Evolutionary conservation across 2,113 vertebrate genomes (phyloP), one percentile per base, ranked within the genome.

Genomic region (Epinephelus cyanopodus): DNA sequence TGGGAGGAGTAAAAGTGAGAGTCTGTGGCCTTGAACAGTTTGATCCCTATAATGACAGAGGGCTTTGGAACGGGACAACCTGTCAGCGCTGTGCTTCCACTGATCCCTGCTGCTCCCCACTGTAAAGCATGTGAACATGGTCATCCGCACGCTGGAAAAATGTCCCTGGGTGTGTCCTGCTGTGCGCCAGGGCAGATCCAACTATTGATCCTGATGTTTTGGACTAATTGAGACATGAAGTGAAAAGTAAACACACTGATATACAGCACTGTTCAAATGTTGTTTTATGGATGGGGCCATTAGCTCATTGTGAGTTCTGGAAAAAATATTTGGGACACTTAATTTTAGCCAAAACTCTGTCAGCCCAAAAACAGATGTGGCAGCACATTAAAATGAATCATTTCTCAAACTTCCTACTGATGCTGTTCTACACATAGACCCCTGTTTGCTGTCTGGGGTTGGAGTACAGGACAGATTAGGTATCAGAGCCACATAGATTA

Each of bases 391-490:
- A 91, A 91, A 93, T 84, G 42, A 92, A 77, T 79, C 53, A 91
- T 76, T 78, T 39, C 78, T 78, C 60, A 69, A 74, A 71, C 69
- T 80, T 65, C 17, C 63, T 62, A 69, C 72, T 62, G 63, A 67
- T 72, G 94, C 94, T 93, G 88, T 75, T 79, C 90, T 64, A 92
- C 90, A 95, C 88, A 95, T 91, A 94, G 86, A 88, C 68, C 39
- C 47, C 56, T 85, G 74, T 79, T 64, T 58, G 70, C 79, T 91
- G 84, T 88, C 81, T 33, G 83, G 85, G 62, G 77, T 54, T 54
- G 53, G 73, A 77, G 71, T 52, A 69, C 29, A 54, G 71, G 27
- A 71, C 37, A 89, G 89, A 95, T 92, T 92, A 89, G 91, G 81
- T 94, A 90, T 92, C 81, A 86, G 72, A 87, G 79, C 82, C 78